Evolutionary conservation across 2,113 vertebrate species (phyloP), one percentile per base, ranked within the genome.

Genomic region (Salvator merianae): DNA sequence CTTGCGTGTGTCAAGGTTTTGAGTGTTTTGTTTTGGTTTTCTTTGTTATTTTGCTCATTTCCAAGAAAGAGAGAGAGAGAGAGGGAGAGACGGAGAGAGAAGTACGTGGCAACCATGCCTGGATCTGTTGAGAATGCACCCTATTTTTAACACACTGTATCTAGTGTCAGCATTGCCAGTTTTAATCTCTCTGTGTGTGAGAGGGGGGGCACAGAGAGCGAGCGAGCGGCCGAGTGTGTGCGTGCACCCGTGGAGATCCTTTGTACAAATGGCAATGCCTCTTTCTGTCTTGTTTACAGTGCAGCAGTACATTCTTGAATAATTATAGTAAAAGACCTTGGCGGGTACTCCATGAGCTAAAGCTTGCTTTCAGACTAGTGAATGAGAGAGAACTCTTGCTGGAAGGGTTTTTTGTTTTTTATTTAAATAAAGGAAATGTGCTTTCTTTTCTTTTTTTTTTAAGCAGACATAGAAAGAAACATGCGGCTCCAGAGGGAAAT

Each of bases 141-240:
- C 95, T 96, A 87, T 95, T 97, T 97, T 96, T 97, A 95, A 90
- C 79, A 62, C 74, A 81, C 85, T 84, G 88, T 91, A 96, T 96
- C 95, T 91, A 86, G 80, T 95, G 90, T 93, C 84, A 8, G 68
- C 62, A 83, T 82, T 77, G 84, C 34, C 36, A 55, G 18, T 65
- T 82, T 78, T 63, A 38, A 20, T 34, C n/a, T 30, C 63, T 34
- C 0, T 1, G 26, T 80, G 50, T 30, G 3, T 87, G 78, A 87
- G 80, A 79, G 76, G 55, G 70, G 34, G 18, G 55, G 2, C 2
- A 1, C 14, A 20, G 20, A 13, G 18, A 5, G 20, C 55, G 18
- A 59, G 55, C 16, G 18, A 59, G 55, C 55, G 18, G 20, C 18
- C 55, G 14, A 65, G 81, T 83, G 71, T 62, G 43, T 16, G 9